Base-by-base conservation (phyloP, 2,113 vertebrate genomes). In the Tursiops truncatus region DNA sequence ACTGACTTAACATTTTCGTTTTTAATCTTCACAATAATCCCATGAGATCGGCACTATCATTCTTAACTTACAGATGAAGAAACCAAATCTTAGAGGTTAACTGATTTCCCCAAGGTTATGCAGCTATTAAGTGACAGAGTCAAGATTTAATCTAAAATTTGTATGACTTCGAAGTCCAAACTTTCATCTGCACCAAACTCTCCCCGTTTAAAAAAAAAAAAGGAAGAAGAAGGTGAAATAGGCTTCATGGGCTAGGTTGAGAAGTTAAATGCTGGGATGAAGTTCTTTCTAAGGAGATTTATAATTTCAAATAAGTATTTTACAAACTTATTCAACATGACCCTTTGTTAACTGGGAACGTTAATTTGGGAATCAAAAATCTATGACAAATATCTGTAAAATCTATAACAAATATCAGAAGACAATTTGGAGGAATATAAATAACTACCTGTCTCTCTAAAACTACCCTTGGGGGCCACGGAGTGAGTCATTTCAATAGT, bases 1-100 rank as follows among this genome's bases (percentile, higher is more conserved):
- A 88, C 25, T 65, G n/a, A 76, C 28, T 94, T 41, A 28, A 77
- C 8, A 84, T 77, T 90, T 92, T 92, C 8, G 60, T 90, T 94
- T 81, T 62, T 70, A 56, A 76, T 95, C 71, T 93, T 91, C 56
- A 80, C 44, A 96, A 91, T n/a, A 93, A 89, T 90, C 65, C 83
- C 81, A 79, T 25, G 26, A 92, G 60, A 82, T 12, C 26, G 13
- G 44, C 36, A 94, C 36, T 62, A 68, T 77, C 23, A 73, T 91
- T 79, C 25, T 86, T 82, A 83, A 95, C 82, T 70, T 80, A 91
- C 9, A 94, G 44, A 89, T 83, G 47, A 94, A 91, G 31, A 97
- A 89, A 95, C 3, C 18, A 47, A 83, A 74, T 58, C 67, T 91
- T 89, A 70, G 36, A 65, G 1, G 33, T 68, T 88, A 92, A 81